Evolutionary conservation across 1,140 invertebrate species (phyloP).

Genomic region (Neodiprion virginianus): DNA sequence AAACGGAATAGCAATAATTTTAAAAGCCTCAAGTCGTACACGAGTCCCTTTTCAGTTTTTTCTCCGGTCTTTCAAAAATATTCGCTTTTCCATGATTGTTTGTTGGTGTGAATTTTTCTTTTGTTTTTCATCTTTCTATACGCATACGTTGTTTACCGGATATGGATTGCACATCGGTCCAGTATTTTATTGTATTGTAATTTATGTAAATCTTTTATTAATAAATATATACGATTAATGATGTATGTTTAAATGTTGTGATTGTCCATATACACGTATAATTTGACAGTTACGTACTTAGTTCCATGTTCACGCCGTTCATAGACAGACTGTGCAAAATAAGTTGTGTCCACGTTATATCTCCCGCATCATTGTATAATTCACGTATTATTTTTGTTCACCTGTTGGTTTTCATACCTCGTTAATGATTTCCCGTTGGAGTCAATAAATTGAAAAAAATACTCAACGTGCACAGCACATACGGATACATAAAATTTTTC

Average conservation of each 20-base stretch:
- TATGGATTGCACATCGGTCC: conserved; percentile 30
- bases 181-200: conserved; percentile 50
- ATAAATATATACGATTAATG: conserved; percentile 36
- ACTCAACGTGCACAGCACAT: background rate
- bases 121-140: background rate
- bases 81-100: background rate
- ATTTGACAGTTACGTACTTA: too few relatives aligned
- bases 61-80: background rate
- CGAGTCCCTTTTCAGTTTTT: background rate
- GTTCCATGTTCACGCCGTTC: too few relatives aligned
- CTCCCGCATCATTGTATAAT: too few relatives aligned
- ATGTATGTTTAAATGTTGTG: conserved; percentile 6
- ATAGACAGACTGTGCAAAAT: too few relatives aligned
- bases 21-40: background rate
- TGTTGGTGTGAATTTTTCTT: background rate
- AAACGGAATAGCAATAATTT: background rate
- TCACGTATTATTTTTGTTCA: too few relatives aligned
- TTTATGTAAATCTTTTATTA: conserved; percentile 50
- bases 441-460: background rate
- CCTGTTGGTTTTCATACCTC: too few relatives aligned
- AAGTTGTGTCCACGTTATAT: too few relatives aligned
- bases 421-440: background rate
- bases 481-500: background rate
- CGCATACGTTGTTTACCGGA: background rate
- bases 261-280: background rate